Evolutionary conservation across 2,888 invertebrate species (phyloP).

Genomic region (Hecatera dysodea): DNA sequence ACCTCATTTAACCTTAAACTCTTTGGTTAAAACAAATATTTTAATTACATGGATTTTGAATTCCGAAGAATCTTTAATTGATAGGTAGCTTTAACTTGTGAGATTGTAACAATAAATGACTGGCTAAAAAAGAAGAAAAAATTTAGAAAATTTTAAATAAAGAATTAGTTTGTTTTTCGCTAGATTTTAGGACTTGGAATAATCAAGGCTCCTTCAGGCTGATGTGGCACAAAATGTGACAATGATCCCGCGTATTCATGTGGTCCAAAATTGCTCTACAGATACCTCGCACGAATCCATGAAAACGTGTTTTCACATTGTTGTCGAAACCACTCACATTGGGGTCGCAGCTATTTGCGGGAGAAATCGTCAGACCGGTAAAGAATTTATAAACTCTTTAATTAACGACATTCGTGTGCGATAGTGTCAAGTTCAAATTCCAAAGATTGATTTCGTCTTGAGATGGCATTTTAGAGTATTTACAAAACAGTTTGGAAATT

Average conservation of each 20-base stretch:
- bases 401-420: neutral
- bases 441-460: neutral
- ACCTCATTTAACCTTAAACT: constrained; percentile 47
- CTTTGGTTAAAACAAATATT: constrained; percentile 38
- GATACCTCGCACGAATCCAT: no score
- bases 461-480: constrained; percentile 17
- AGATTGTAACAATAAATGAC: neutral
- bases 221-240: neutral
- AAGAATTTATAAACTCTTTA: constrained; percentile 1
- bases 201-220: neutral
- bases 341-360: no score
- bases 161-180: no score
- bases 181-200: neutral
- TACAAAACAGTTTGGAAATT: constrained; percentile 21
- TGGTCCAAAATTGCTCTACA: no score
- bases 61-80: constrained; percentile 20
- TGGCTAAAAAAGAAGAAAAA: no score
- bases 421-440: constrained; percentile 21
- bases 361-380: neutral
- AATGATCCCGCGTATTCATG: no score
- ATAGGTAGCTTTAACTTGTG: neutral
- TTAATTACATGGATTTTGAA: constrained; percentile 38
- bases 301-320: neutral
- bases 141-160: no score
- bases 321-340: no score